Evolutionary conservation across 2,888 invertebrate species (phyloP), one percentile per base, ranked within the genome.

Genomic region (Fragum fragum): DNA sequence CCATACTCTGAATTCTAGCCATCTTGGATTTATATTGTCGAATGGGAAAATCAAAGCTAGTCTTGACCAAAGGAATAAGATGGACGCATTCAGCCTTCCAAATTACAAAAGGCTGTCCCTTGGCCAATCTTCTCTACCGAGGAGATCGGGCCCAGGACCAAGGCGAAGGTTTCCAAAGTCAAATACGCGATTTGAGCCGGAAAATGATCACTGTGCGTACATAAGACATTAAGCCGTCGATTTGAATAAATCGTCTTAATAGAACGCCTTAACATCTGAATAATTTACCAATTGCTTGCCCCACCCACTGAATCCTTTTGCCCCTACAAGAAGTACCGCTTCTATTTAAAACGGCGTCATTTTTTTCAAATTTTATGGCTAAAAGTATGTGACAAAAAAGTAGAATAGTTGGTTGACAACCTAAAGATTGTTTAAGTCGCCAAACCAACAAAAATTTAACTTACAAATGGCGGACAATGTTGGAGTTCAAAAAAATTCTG

Each of bases 21-120:
- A 89, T 74, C 78, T 85, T 2, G 86, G 87, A 9, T 83, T 91
- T 26, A 79, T 89, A 29, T 79, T 91, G 18, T 88, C 89, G 9
- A 92, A 92, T 75, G 90, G 91, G 23, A 88, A 89, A 55, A 89
- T 92, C 36, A 91, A 92, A 74, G 91, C 90, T 1, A 88, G 87
- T 7, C 86, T 92, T 68, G 90, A 91, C 66, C 87, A 87, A 11
- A 80, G 85, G 28, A 88, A 90, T 53, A 81, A 86, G 18, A 81
- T 90, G 11, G 87, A 88, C 52, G 90, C 90, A 1, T 85, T 86
- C 63, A 83, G 83, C 3, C 75, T 91, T 18, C 90, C 89, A 7
- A 81, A 82, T 5, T 84, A 90, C 16, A 76, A 83, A 0, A 85
- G 89, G 5, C 76, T 90, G 6, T 59, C 72, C 28, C 63, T 88